phyloP scores from a whole-genome alignment of 2,797 vertebrate genomes.

The Cheirogaleus major region DNA sequence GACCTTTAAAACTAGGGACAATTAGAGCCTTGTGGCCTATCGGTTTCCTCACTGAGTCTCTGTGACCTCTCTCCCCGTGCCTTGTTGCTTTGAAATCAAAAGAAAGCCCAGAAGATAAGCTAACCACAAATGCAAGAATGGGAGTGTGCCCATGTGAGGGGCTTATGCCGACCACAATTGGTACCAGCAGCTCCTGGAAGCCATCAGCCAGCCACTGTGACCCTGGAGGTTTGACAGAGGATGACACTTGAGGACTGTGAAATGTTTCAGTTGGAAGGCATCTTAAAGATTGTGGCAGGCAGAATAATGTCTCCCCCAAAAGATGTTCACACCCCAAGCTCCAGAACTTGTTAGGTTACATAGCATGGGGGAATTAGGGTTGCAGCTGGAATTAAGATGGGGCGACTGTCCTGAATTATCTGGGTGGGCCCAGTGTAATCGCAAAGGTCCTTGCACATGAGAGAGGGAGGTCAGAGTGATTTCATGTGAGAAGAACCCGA shows the following conservation, averaged over 20 bases:
- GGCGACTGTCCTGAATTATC: background rate
- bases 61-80: background rate
- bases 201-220: rapidly evolving
- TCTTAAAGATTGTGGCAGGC: too few relatives aligned
- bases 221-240: background rate
- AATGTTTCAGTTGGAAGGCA: background rate
- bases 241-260: background rate
- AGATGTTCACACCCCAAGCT: background rate
- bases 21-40: background rate
- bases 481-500: background rate
- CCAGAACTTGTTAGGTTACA: background rate
- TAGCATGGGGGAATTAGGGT: rapidly evolving
- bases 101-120: background rate
- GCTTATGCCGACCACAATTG: rapidly evolving
- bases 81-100: slow-evolving; percentile 2
- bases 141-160: background rate
- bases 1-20: slow-evolving; percentile 43
- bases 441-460: background rate
- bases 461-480: background rate
- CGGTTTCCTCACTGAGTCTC: background rate
- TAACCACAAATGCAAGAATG: background rate
- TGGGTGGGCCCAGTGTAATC: background rate
- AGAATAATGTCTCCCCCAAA: background rate
- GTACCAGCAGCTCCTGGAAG: background rate
- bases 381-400: background rate